Percentiles rank a stretch among this genome's conserved stretches.
Conservation (phyloP, 2,797 vertebrate genomes). For the Pteronotus mesoamericanus region DNA sequence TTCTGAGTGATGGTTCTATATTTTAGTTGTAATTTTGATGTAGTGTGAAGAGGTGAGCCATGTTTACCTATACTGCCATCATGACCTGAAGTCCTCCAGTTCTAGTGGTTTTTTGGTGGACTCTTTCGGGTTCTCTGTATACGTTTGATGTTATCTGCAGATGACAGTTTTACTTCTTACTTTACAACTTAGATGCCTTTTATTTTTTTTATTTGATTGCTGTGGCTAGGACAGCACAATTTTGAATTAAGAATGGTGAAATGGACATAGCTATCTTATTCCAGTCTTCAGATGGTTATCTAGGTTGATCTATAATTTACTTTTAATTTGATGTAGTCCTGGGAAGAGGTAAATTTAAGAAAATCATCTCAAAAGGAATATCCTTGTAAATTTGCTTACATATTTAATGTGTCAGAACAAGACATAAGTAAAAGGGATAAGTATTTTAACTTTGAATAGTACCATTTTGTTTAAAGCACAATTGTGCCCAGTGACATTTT, state of each 20-base stretch:
- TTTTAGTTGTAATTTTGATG: background rate
- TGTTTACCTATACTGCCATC: background rate
- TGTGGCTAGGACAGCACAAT: background rate
- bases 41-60: background rate
- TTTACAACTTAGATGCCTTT: background rate
- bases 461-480: background rate
- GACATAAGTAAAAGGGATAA: background rate
- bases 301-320: background rate
- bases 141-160: no score
- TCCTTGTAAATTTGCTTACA: background rate
- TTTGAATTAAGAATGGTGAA: background rate
- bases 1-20: background rate
- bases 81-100: background rate
- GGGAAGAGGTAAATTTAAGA: background rate
- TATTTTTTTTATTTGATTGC: background rate
- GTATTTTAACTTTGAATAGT: background rate
- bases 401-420: background rate
- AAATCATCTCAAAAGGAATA: background rate
- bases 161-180: background rate
- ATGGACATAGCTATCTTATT: background rate
- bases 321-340: background rate
- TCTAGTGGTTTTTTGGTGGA: background rate
- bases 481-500: background rate
- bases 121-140: background rate
- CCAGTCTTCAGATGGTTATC: background rate